Evolutionary conservation across 1,140 invertebrate genomes (phyloP).

Genomic region (Ganaspis sp.): DNA sequence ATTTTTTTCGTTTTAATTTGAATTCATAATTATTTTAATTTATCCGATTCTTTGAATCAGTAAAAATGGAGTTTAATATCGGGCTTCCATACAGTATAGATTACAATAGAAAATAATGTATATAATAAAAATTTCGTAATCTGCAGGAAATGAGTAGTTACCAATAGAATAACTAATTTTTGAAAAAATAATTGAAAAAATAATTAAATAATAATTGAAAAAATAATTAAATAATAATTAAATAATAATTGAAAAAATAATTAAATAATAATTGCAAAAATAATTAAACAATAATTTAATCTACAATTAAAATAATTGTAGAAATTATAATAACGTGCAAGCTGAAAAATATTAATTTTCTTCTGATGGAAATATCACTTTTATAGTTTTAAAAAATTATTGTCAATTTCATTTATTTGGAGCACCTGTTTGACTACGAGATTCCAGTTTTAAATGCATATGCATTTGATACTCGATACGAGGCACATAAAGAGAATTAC

Average conservation of each 20-base stretch:
- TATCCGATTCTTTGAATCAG: background rate
- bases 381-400: background rate
- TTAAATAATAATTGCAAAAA: no score
- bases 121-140: background rate
- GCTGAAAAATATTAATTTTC: no score
- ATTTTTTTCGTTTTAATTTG: background rate
- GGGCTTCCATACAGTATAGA: conserved; percentile 4
- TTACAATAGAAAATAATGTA: background rate
- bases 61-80: background rate
- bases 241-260: no score
- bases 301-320: no score
- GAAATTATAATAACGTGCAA: no score
- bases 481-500: conserved; percentile 12
- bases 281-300: no score
- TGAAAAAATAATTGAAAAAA: no score
- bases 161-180: no score
- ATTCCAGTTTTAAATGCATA: background rate
- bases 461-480: conserved; percentile 7
- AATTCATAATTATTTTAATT: background rate
- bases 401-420: background rate
- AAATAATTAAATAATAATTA: no score
- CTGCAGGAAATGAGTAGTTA: no score
- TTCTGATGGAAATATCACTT: no score
- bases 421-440: background rate
- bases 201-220: no score